These are phyloP conservation scores for Theristicus caerulescens DNA, from an alignment of 2,113 vertebrate genomes.

Conservation along the genomic window DNA sequence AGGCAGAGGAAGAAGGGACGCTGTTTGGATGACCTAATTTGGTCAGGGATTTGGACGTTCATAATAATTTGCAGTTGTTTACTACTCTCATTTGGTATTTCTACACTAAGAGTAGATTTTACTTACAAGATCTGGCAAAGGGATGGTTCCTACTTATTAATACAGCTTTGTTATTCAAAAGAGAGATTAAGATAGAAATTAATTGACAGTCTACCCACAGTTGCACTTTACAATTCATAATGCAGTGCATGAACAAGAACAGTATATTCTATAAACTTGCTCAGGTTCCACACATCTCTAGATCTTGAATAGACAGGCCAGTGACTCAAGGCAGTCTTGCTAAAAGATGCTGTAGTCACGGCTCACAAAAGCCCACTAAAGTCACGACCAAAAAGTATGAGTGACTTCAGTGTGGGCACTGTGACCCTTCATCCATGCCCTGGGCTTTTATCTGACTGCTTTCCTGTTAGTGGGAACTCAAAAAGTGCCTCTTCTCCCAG, in stretches of 20 bases:
- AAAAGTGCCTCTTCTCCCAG: neutral
- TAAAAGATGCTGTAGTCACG: neutral
- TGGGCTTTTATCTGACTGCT: neutral
- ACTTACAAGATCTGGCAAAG: neutral
- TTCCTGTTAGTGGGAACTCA: neutral
- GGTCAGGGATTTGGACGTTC: neutral
- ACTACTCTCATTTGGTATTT: neutral
- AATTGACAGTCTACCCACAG: conserved; percentile 46
- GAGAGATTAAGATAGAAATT: conserved; percentile 30
- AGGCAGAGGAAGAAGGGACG: neutral
- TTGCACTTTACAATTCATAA: neutral
- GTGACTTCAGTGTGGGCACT: neutral
- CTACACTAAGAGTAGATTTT: neutral
- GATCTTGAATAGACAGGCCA: neutral
- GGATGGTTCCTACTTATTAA: neutral
- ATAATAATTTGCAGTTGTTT: neutral
- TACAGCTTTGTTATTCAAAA: conserved; percentile 22
- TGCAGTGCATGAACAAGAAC: neutral
- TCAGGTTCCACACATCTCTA: neutral
- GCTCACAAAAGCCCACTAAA: conserved; percentile 26
- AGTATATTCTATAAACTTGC: neutral
- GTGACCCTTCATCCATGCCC: neutral
- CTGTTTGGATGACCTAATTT: neutral
- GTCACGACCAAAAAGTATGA: neutral
- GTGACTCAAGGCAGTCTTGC: conserved; percentile 32